phyloP scores from a whole-genome alignment of 2,888 invertebrate species.

The Sarcophaga caerulescens region DNA sequence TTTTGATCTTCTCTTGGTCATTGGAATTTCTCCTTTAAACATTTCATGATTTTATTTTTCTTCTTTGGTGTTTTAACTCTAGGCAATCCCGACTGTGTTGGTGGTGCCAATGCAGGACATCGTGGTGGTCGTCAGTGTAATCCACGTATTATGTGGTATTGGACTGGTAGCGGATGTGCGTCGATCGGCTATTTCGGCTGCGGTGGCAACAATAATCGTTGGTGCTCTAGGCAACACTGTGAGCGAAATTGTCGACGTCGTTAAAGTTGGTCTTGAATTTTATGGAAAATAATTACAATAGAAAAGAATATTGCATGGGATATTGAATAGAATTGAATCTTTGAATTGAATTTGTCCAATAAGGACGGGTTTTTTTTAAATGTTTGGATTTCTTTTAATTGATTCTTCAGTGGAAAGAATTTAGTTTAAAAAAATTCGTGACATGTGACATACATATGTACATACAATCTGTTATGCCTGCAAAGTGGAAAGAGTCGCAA shows the following conservation, averaged over 20 bases:
- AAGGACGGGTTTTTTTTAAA: too few relatives aligned
- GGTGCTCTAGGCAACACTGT: conserved; percentile 45
- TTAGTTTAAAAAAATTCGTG: too few relatives aligned
- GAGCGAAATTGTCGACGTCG: conserved; percentile 11
- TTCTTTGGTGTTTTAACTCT: neutral
- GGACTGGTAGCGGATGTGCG: conserved; percentile 28
- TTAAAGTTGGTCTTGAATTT: neutral
- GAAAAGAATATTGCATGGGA: neutral
- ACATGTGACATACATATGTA: too few relatives aligned
- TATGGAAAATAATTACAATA: neutral
- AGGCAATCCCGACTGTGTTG: neutral
- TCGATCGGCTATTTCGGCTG: conserved; percentile 46
- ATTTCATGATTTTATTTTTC: too few relatives aligned
- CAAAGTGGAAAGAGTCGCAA: too few relatives aligned
- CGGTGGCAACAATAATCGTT: conserved; percentile 60
- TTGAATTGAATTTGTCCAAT: too few relatives aligned
- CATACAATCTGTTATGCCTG: too few relatives aligned
- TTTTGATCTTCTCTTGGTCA: too few relatives aligned
- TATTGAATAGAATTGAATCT: neutral
- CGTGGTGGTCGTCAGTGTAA: neutral
- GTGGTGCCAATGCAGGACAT: neutral
- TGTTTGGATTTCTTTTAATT: neutral
- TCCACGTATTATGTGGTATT: conserved; percentile 36
- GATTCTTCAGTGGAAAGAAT: too few relatives aligned
- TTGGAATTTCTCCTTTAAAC: too few relatives aligned